Base-by-base conservation (phyloP, 2,888 invertebrate species). In the Callimorpha dominula region DNA sequence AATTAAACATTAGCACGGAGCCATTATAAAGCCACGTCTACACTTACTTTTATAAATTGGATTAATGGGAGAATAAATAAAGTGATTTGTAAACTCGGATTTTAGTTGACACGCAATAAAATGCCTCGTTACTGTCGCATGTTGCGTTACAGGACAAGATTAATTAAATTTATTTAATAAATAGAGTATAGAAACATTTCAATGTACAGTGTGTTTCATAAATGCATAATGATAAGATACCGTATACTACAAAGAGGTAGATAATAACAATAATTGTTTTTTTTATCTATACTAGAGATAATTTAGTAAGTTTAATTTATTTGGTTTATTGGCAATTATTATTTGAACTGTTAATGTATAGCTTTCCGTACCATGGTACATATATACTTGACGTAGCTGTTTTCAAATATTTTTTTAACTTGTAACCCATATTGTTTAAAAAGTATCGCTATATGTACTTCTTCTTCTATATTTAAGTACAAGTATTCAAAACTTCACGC, bases 1-100 rank as follows among this genome's bases (percentile, higher is more conserved):
- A 82, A 81, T 81, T 64, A 74, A 81, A 81, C 81, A 80, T 81
- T 81, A 76, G 73, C 46, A 49, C 65, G 65, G 72, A 57, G 73
- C 63, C 73, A 78, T 69, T 77, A 74, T 75, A 70, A 54, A 40
- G 66, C 52, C 52, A 5, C 14, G 66, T 66, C 20, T 49, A 65
- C 65, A 49, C 49, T 31, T 14, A 31, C 60, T 31, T 60, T 14
- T 20, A 11, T 57, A 20, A 57, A 20, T 20, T 20, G 57, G 57
- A 57, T 57, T 57, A 57, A 57, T 57, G 20, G 12, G 57, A 12
- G 1, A 20, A 20, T 57, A 57, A 57, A 57, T 20, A 11, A 20
- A n/a, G 54, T 20, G 20, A 57, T 57, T 57, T 20, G 57, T 57
- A 57, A 57, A 57, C 20, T 20, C 20, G 20, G 20, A 57, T 20